Evolutionary conservation across 2,888 invertebrate genomes (phyloP).

Genomic region (Nemurella pictetii): DNA sequence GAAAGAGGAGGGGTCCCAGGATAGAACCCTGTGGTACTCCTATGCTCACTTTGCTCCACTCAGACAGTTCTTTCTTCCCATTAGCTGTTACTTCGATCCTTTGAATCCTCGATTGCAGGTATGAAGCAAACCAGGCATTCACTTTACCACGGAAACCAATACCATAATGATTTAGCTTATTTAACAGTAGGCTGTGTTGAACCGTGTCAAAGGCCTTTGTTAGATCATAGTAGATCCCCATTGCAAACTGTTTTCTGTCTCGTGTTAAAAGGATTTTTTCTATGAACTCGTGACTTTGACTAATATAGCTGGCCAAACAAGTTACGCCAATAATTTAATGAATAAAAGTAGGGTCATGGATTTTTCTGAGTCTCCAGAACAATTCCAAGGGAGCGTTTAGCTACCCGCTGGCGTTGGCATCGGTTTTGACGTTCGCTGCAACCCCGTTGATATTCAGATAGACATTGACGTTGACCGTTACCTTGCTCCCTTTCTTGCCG

Average conservation of each 20-base stretch:
- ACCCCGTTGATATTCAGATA: too few relatives aligned
- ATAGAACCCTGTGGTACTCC: conserved; percentile 12
- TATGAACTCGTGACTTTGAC: too few relatives aligned
- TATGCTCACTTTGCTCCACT: not conserved
- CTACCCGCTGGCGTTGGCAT: too few relatives aligned
- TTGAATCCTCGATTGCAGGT: conserved; percentile 24
- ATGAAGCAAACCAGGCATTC: conserved; percentile 21
- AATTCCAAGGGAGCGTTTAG: too few relatives aligned
- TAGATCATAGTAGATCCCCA: conserved; percentile 32
- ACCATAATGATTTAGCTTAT: conserved; percentile 28
- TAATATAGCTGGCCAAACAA: too few relatives aligned
- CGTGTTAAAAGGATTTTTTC: too few relatives aligned
- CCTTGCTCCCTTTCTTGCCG: too few relatives aligned
- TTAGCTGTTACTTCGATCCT: not conserved
- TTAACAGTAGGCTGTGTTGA: conserved; percentile 24
- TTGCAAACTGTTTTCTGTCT: not conserved
- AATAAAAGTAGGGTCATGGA: too few relatives aligned
- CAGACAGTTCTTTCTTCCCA: not conserved
- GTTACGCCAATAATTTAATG: too few relatives aligned
- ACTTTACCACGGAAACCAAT: conserved; percentile 27
- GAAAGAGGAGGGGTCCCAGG: not conserved
- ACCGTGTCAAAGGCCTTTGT: conserved; percentile 37
- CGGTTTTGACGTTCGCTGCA: too few relatives aligned
- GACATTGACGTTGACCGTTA: too few relatives aligned
- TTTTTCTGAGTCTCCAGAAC: too few relatives aligned